These are phyloP conservation scores for Myioborus miniatus DNA, from an alignment of 2,797 vertebrate genomes.

Conservation along the genomic window DNA sequence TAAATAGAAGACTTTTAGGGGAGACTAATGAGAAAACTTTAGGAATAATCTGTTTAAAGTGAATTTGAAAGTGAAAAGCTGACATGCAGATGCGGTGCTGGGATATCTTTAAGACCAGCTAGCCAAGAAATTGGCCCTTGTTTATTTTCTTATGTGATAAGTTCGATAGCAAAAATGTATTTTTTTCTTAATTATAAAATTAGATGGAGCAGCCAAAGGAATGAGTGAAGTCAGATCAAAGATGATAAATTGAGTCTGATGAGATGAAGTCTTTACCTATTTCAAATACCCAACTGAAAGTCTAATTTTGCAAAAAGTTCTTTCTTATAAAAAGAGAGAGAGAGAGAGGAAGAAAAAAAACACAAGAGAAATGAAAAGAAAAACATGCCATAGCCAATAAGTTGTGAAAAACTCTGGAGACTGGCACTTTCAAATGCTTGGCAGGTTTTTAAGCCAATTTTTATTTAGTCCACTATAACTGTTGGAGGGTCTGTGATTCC, in stretches of 20 bases:
- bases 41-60: slow-evolving; percentile 46
- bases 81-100: slow-evolving; percentile 30
- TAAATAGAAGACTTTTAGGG: slow-evolving; percentile 53
- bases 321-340: slow-evolving; percentile 22
- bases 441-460: slow-evolving; percentile 83
- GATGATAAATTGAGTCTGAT: slow-evolving; percentile 56
- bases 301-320: slow-evolving; percentile 61
- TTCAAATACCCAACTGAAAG: slow-evolving; percentile 60
- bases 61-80: slow-evolving; percentile 61
- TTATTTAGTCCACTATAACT: slow-evolving; percentile 84
- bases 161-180: neutral
- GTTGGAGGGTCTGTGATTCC: slow-evolving; percentile 81
- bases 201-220: slow-evolving; percentile 32
- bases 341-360: neutral
- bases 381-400: slow-evolving; percentile 79
- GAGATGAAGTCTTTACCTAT: slow-evolving; percentile 68
- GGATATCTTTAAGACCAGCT: neutral
- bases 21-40: slow-evolving; percentile 14
- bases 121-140: slow-evolving; percentile 30
- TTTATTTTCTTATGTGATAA: slow-evolving; percentile 61
- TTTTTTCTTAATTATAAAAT: slow-evolving; percentile 19
- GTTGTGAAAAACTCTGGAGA: slow-evolving; percentile 79
- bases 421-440: slow-evolving; percentile 82
- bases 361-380: slow-evolving; percentile 58
- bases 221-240: slow-evolving; percentile 67